Conservation (phyloP, 2,113 vertebrate genomes). For the Mustela nigripes region DNA sequence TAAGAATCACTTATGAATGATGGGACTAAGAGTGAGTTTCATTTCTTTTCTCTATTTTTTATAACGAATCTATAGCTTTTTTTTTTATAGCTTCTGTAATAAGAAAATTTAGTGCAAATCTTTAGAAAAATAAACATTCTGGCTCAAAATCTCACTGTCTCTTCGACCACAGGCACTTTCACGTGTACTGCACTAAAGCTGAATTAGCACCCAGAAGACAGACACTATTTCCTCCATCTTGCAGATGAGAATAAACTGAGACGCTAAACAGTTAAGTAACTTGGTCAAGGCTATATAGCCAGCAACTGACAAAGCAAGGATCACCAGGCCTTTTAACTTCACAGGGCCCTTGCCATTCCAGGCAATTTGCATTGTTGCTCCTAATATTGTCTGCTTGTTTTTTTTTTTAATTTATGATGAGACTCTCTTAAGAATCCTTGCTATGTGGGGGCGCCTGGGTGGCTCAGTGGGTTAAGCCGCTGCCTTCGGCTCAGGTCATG, state of each 20-base stretch:
- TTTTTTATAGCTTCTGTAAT: neutral
- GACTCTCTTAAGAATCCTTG: neutral
- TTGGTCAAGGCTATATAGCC: neutral
- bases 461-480: no score
- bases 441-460: no score
- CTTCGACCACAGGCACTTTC: no score
- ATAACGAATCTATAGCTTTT: conserved; percentile 43
- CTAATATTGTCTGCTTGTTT: neutral
- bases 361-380: neutral
- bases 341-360: neutral
- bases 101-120: neutral
- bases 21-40: neutral
- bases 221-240: neutral
- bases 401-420: neutral
- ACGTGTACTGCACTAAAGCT: neutral
- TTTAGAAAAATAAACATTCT: conserved; percentile 51
- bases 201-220: neutral
- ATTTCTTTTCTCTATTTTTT: conserved; percentile 12
- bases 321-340: neutral
- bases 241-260: conserved; percentile 29
- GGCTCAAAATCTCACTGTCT: conserved; percentile 13
- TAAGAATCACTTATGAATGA: conserved; percentile 3
- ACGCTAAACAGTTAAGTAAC: neutral
- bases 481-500: no score
- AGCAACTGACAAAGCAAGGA: neutral